These are phyloP conservation scores for Tanaodytes sp. DNA, from an alignment of 2,888 invertebrate species.

Conservation along the genomic window DNA sequence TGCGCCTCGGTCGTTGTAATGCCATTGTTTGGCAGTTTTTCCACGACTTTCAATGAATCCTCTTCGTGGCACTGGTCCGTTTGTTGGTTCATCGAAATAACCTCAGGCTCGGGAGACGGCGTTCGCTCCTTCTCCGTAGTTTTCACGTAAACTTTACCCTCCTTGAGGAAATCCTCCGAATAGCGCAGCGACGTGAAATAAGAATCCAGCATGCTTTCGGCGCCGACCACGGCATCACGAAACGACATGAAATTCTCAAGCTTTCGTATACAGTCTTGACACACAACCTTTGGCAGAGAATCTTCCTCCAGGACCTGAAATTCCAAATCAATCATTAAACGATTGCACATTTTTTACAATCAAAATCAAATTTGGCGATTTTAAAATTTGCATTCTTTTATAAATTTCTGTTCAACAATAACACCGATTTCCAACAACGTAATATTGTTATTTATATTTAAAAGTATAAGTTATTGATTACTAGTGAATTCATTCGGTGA, in stretches of 20 bases:
- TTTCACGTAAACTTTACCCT: constrained; percentile 76
- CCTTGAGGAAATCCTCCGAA: constrained; percentile 78
- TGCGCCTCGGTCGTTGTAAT: constrained; percentile 54
- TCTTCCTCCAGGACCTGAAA: constrained; percentile 77
- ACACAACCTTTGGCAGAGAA: constrained; percentile 81
- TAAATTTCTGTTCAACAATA: no score
- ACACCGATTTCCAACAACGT: no score
- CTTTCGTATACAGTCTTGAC: constrained; percentile 78
- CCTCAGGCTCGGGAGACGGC: constrained; percentile 59
- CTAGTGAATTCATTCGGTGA: no score
- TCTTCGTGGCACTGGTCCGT: constrained; percentile 54
- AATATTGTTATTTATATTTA: no score
- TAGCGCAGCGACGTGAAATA: constrained; percentile 78
- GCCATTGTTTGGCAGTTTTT: constrained; percentile 57
- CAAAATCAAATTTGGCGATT: no score
- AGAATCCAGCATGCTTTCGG: constrained; percentile 80
- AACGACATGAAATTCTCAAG: constrained; percentile 79
- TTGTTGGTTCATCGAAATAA: constrained; percentile 17
- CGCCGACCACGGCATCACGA: constrained; percentile 78
- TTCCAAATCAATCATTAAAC: not conserved
- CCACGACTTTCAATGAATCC: constrained; percentile 62
- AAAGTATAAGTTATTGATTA: no score
- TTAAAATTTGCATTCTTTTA: no score
- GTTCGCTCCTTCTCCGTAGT: constrained; percentile 66
- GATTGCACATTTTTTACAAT: no score